phyloP scores from a whole-genome alignment of 1,140 invertebrate species.

The Andricus grossulariae region DNA sequence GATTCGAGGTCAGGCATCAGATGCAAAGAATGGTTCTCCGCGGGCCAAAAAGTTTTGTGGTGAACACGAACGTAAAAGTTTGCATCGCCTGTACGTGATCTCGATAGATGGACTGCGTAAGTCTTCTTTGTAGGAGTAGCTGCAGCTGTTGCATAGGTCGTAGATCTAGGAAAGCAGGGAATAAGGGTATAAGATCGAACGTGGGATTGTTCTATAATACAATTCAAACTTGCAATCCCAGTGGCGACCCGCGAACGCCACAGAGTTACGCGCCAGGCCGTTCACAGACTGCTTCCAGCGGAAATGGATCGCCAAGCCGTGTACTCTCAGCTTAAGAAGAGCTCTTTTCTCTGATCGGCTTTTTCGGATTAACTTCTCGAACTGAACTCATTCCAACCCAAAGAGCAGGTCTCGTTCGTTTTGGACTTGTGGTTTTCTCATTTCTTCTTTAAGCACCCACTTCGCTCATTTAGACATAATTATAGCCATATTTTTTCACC shows the following conservation, averaged over 20 bases:
- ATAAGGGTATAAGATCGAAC: conserved; percentile 12
- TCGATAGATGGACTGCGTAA: conserved; percentile 7
- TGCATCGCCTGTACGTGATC: background rate
- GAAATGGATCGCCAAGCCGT: conserved; percentile 23
- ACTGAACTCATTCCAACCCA: background rate
- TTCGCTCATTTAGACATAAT: too few relatives aligned
- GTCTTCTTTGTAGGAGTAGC: background rate
- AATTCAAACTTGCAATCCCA: conserved; percentile 55
- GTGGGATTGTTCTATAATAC: conserved; percentile 42
- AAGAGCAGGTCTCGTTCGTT: background rate
- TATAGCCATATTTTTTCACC: too few relatives aligned
- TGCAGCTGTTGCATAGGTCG: conserved; percentile 15
- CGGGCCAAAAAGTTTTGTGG: conserved; percentile 26
- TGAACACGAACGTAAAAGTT: background rate
- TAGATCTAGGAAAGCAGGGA: background rate
- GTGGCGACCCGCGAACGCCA: conserved; percentile 49
- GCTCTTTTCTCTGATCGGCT: conserved; percentile 1
- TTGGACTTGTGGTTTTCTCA: too few relatives aligned
- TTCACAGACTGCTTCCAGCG: conserved; percentile 1
- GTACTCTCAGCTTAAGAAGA: conserved; percentile 15
- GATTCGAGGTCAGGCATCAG: conserved; percentile 1
- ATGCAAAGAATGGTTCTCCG: background rate
- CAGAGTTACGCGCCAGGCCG: conserved; percentile 50
- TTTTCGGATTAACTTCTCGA: background rate
- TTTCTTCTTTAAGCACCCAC: too few relatives aligned